Evolutionary conservation across 2,888 invertebrate genomes (phyloP), one percentile per base, ranked within the genome.

Genomic region (Phanerotoma sp.): DNA sequence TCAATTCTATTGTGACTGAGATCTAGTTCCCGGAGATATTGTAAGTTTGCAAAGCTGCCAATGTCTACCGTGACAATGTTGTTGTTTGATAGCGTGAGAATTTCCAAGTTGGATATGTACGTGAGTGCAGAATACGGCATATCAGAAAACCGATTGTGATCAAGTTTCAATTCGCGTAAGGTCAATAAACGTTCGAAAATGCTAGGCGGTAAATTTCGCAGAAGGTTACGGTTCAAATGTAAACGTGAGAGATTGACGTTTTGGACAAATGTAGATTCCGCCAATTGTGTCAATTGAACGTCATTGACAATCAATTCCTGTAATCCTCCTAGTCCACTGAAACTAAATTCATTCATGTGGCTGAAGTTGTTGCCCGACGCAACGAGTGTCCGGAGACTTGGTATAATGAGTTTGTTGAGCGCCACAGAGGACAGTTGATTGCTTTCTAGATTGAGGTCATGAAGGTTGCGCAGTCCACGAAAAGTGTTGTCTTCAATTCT

Each of bases 331-430:
- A 93, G 78, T 55, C 89, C 89, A 56, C 87, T 86, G 66, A 93
- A 83, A 47, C 89, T 88, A 59, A 84, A 84, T 32, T 86, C 85
- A 68, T 85, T 84, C 48, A 91, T 81, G 60, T 84, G 80, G 50
- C 84, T 85, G 66, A 93, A 88, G 74, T 92, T 89, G 73, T 93
- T 94, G 60, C 84, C 83, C 6, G 91, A 88, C 22, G 89, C 79
- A 60, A 84, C 83, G 46, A 94, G 78, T 1, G 86, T 86, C 59
- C 88, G 83, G 42, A 93, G 78, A 15, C 89, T 89, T 10, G 88
- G 86, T 65, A 91, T 86, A 69, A 88, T 87, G 47, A 93, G 79
- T 66, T 86, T 84, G 58, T 83, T 81, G 57, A 92, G 79, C 63
- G 89, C 88, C 56, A 83, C 80, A 51, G 87, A 84, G 56, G 83